Conservation (phyloP, 35 echinoderm and acorn worm species). For the Heliocidaris tuberculata region DNA sequence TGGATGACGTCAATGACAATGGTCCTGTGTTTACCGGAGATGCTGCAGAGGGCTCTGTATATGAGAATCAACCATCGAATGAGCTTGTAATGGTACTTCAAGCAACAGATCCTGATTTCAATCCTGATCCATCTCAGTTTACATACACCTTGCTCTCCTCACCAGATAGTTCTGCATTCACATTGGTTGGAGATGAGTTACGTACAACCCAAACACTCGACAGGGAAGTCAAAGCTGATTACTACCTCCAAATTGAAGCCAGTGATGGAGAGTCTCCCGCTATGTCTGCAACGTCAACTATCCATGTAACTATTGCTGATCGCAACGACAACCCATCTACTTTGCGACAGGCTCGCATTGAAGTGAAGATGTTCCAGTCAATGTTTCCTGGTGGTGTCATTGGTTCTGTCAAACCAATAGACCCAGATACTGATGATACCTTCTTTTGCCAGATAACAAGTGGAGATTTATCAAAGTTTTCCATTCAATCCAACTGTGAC, state of each 20-base stretch:
- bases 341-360: constrained; percentile 77
- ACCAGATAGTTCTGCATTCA: constrained; percentile 57
- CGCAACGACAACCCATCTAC: constrained; percentile 91
- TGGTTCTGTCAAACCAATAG: constrained; percentile 75
- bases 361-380: constrained; percentile 81
- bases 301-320: constrained; percentile 75
- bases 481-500: constrained; percentile 69
- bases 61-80: constrained; percentile 77
- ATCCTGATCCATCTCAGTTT: constrained; percentile 66
- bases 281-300: constrained; percentile 75
- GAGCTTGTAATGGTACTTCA: constrained; percentile 80
- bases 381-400: constrained; percentile 81
- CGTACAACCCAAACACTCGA: constrained; percentile 68
- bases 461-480: constrained; percentile 70
- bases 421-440: constrained; percentile 74
- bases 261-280: constrained; percentile 79
- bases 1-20: constrained; percentile 96
- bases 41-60: constrained; percentile 64
- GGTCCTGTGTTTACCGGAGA: constrained; percentile 72
- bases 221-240: constrained; percentile 71
- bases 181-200: constrained; percentile 61
- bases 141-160: constrained; percentile 62
- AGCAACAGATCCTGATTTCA: constrained; percentile 84
- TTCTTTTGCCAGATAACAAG: constrained; percentile 76
- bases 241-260: constrained; percentile 77